Evolutionary conservation across 1,140 invertebrate species (phyloP).

Genomic region (Helicorthomorpha holstii): DNA sequence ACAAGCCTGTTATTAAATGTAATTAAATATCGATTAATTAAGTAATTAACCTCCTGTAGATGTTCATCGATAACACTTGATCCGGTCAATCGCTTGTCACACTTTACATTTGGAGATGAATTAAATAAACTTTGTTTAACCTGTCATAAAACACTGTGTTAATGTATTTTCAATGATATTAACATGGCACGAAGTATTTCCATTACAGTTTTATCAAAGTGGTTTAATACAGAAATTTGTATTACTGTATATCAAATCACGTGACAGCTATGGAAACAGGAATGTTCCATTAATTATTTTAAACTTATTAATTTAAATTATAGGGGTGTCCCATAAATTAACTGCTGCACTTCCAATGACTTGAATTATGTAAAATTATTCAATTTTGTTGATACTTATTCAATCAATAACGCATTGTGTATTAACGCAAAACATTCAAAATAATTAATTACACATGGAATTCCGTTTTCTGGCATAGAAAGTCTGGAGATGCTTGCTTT

Average conservation of each 20-base stretch:
- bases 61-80: conserved; percentile 50
- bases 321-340: neutral
- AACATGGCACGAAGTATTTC: no score
- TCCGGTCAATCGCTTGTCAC: conserved; percentile 32
- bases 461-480: neutral
- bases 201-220: no score
- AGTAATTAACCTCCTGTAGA: conserved; percentile 35
- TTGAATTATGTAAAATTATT: neutral
- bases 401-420: no score
- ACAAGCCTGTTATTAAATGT: neutral
- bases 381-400: no score
- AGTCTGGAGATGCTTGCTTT: neutral
- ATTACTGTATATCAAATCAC: no score
- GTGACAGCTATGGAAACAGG: no score
- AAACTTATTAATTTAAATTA: conserved; percentile 1
- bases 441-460: neutral
- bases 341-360: neutral
- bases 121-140: no score
- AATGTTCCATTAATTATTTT: neutral
- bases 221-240: no score
- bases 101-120: no score
- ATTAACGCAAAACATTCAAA: no score
- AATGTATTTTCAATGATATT: no score
- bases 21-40: neutral
- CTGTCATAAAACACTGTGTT: no score